phyloP scores from a whole-genome alignment of 2,797 vertebrate species.

The Tenualosa thibaudeaui region DNA sequence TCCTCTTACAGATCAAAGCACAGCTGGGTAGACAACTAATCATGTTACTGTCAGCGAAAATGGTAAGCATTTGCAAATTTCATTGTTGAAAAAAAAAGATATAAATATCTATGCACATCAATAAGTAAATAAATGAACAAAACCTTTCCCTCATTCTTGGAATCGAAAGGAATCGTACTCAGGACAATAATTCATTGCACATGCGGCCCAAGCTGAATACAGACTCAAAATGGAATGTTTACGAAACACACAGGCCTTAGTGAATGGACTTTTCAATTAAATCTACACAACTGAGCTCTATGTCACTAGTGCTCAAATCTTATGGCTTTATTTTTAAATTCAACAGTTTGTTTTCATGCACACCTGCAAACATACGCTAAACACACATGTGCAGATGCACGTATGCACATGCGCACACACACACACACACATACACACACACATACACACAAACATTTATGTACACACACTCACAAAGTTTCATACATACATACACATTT shows the following conservation, averaged over 20 bases:
- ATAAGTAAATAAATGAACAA: neutral
- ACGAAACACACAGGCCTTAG: constrained; percentile 62
- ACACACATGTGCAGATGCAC: constrained; percentile 35
- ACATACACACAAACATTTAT: neutral
- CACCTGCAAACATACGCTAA: constrained; percentile 25
- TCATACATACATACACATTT: constrained; percentile 32
- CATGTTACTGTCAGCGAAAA: neutral
- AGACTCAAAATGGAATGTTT: constrained; percentile 68
- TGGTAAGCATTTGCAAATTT: neutral
- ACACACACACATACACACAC: neutral
- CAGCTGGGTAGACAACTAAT: neutral
- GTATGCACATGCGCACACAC: constrained; percentile 6
- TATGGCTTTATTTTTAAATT: constrained; percentile 83
- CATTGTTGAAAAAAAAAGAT: neutral
- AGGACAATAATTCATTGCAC: constrained; percentile 18
- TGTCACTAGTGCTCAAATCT: constrained; percentile 80
- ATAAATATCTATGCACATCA: neutral
- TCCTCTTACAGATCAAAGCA: neutral
- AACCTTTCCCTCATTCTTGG: neutral
- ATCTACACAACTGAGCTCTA: constrained; percentile 76
- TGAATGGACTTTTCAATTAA: constrained; percentile 66
- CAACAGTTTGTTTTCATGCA: constrained; percentile 58
- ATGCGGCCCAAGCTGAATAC: constrained; percentile 45
- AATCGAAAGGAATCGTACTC: constrained; percentile 10
- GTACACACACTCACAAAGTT: constrained; percentile 1